These are phyloP conservation scores for Carcina quercana DNA, from an alignment of 2,888 invertebrate genomes.

Conservation along the genomic window DNA sequence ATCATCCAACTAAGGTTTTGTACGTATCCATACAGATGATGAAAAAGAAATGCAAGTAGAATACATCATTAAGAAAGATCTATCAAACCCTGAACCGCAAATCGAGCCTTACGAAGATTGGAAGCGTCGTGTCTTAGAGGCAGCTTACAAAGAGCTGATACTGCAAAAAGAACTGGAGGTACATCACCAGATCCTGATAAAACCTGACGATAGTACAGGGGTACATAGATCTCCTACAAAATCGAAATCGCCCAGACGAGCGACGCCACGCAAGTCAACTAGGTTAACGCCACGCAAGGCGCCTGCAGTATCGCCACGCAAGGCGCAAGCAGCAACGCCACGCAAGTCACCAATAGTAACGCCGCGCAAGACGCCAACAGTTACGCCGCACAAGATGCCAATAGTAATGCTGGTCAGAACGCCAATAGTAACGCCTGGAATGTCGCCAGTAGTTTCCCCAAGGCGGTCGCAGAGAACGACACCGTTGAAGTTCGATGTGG, in stretches of 20 bases:
- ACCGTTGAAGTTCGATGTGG: slow-evolving; percentile 47
- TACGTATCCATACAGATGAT: too few relatives aligned
- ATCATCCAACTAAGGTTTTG: background rate
- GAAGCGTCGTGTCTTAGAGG: slow-evolving; percentile 73
- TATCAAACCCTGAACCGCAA: slow-evolving; percentile 27
- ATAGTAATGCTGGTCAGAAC: background rate
- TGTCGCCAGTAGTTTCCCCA: slow-evolving; percentile 27
- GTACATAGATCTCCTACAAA: too few relatives aligned
- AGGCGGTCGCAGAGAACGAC: slow-evolving; percentile 49
- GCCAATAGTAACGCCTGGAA: background rate
- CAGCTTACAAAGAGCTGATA: slow-evolving; percentile 51
- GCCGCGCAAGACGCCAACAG: too few relatives aligned
- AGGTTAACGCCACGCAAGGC: too few relatives aligned
- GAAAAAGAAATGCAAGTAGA: slow-evolving; percentile 40
- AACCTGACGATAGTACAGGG: too few relatives aligned
- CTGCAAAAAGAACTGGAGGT: too few relatives aligned
- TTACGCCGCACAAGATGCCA: background rate
- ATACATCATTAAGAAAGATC: slow-evolving; percentile 19
- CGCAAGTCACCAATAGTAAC: too few relatives aligned
- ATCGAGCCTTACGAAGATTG: slow-evolving; percentile 77
- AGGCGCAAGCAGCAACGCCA: too few relatives aligned
- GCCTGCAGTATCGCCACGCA: too few relatives aligned
- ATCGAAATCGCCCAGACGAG: too few relatives aligned
- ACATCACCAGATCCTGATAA: too few relatives aligned
- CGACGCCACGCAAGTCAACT: too few relatives aligned